Percentiles rank a stretch among this genome's conserved stretches.
These are phyloP conservation scores for Drosophila dives DNA, from an alignment of 2,888 invertebrate genomes.

Conservation along the genomic window DNA sequence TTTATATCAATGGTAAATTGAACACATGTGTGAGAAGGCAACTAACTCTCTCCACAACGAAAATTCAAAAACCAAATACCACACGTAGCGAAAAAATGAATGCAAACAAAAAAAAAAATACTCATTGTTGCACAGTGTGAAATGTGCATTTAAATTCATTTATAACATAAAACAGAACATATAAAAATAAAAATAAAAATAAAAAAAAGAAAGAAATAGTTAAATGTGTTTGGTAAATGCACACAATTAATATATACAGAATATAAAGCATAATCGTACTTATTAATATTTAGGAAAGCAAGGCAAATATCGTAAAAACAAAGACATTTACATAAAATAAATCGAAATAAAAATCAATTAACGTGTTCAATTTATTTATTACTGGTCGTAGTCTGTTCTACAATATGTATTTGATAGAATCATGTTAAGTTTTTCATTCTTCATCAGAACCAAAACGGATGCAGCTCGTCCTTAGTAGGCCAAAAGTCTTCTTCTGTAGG, in stretches of 20 bases:
- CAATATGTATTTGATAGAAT: background rate
- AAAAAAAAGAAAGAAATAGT: constrained; percentile 12
- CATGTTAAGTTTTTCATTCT: background rate
- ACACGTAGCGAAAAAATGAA: constrained; percentile 22
- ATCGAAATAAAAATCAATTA: constrained; percentile 36
- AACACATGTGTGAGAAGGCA: constrained; percentile 18
- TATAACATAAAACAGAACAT: constrained; percentile 12
- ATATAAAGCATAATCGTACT: constrained; percentile 61
- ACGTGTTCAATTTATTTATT: background rate
- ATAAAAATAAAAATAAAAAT: background rate
- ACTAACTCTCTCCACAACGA: constrained; percentile 11
- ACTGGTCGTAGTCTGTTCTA: background rate
- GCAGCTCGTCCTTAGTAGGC: background rate
- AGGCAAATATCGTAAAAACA: constrained; percentile 41
- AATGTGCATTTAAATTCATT: constrained; percentile 41
- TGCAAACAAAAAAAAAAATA: constrained; percentile 11
- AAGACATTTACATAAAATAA: constrained; percentile 60
- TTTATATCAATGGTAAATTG: constrained; percentile 1
- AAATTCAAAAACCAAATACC: constrained; percentile 21
- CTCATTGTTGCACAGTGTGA: constrained; percentile 27
- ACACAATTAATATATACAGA: constrained; percentile 40
- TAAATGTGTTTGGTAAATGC: constrained; percentile 20
- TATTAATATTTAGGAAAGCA: constrained; percentile 55
- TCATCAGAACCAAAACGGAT: background rate
- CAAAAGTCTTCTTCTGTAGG: background rate